Evolutionary conservation across 2,113 vertebrate genomes (phyloP), one percentile per base, ranked within the genome.

Genomic region (Globicephala melas): DNA sequence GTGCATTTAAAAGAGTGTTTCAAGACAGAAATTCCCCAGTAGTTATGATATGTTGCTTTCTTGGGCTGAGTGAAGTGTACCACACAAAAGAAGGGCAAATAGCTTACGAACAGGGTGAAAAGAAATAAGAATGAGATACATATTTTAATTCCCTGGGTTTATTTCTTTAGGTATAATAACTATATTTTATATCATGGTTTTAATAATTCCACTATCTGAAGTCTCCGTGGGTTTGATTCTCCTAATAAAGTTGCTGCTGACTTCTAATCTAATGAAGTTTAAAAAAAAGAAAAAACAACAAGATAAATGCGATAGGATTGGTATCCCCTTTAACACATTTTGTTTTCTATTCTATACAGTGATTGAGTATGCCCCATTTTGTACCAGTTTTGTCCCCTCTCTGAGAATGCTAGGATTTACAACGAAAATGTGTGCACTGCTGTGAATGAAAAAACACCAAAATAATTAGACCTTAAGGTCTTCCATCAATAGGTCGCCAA

Each of bases 391-490:
- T 86, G 28, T 85, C 44, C 50, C 71, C 38, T 94, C 25, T 87
- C 53, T 58, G 38, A 92, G 55, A 55, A 85, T 58, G n/a, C 74
- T 58, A 93, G 44, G 50, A 96, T 98, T 98, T 98, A 90, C 97
- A 96, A 73, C 44, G 94, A 73, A 97, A 97, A 12, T 10, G 70
- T 47, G 1, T 10, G 0, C 38, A 89, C 65, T 62, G 65, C 91
- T 97, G 65, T 82, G 94, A 98, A 97, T 95, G 88, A 97, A 97
- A 98, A 97, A 53, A 85, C 95, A 92, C 94, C 85, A 28, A 79
- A 96, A 98, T 97, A 98, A 98, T 98, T 95, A 98, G 74, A 85
- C 63, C 95, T 94, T 9, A 33, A 97, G 89, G 95, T 98, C 95
- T 97, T 96, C 87, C 28, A 89, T 98, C 95, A 96, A 87, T 97